Percentiles rank a stretch among this genome's conserved stretches.
Evolutionary conservation across 2,888 invertebrate species (phyloP).

Genomic region (Cryptocephalus primarius): DNA sequence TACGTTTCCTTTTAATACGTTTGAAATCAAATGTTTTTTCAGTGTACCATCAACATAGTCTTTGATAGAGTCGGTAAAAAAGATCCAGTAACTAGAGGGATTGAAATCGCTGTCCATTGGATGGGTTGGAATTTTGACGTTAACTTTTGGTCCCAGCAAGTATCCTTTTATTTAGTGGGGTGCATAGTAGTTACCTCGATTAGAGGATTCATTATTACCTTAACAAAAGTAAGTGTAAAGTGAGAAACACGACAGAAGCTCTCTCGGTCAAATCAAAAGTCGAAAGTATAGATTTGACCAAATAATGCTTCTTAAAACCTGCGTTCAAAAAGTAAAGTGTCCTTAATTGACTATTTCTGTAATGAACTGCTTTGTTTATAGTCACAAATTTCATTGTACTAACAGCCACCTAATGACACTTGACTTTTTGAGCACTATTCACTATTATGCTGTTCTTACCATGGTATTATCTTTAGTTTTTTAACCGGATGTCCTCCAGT

Average conservation of each 20-base stretch:
- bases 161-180: conserved; percentile 93
- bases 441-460: too few relatives aligned
- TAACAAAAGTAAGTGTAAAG: conserved; percentile 71
- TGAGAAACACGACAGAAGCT: too few relatives aligned
- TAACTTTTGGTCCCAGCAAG: conserved; percentile 98
- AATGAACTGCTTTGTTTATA: too few relatives aligned
- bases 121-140: conserved; percentile 93
- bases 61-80: conserved; percentile 98
- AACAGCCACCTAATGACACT: background rate
- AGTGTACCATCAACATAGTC: conserved; percentile 97
- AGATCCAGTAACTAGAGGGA: conserved; percentile 92
- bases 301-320: too few relatives aligned
- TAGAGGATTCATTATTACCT: conserved; percentile 84
- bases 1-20: background rate
- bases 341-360: too few relatives aligned
- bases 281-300: too few relatives aligned
- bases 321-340: too few relatives aligned
- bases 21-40: conserved; percentile 26
- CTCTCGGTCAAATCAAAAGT: too few relatives aligned
- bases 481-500: conserved; percentile 97
- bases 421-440: too few relatives aligned
- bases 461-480: conserved; percentile 62
- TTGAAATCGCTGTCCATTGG: conserved; percentile 95
- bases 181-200: conserved; percentile 98
- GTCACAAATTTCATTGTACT: background rate